Evolutionary conservation across 1,140 invertebrate species (phyloP).

Genomic region (Formica selysi): DNA sequence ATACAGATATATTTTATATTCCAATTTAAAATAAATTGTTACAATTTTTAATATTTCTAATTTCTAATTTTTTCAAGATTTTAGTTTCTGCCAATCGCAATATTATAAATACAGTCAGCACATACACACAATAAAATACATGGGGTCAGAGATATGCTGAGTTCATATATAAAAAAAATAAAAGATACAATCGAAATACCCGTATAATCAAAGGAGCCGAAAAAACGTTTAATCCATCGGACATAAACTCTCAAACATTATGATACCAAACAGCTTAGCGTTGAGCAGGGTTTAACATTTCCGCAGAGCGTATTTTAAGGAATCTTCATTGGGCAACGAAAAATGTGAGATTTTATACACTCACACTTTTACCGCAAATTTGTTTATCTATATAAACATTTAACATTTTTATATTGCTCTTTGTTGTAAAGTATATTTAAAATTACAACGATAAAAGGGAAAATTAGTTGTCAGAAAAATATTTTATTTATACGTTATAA

Average conservation of each 20-base stretch:
- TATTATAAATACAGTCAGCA: neutral
- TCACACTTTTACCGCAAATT: constrained; percentile 34
- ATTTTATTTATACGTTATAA: no score
- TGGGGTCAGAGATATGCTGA: neutral
- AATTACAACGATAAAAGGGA: no score
- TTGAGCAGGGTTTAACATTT: constrained; percentile 52
- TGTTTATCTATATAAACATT: constrained; percentile 6
- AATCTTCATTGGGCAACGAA: constrained; percentile 35
- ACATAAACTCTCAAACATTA: constrained; percentile 44
- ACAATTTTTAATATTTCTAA: neutral
- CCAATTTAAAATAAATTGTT: constrained; percentile 15
- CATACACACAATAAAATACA: neutral
- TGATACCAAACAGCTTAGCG: constrained; percentile 40
- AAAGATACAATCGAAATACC: constrained; percentile 21
- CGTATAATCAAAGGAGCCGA: constrained; percentile 32
- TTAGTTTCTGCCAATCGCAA: constrained; percentile 12
- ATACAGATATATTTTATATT: neutral
- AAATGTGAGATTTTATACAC: constrained; percentile 34
- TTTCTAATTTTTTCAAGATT: neutral
- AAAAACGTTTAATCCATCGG: constrained; percentile 50
- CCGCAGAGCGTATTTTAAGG: constrained; percentile 46
- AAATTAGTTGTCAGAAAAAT: no score
- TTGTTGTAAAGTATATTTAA: no score
- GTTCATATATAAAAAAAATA: neutral
- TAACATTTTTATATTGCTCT: no score